Conservation (phyloP, 2,888 invertebrate genomes). For the Coenonympha arcania region DNA sequence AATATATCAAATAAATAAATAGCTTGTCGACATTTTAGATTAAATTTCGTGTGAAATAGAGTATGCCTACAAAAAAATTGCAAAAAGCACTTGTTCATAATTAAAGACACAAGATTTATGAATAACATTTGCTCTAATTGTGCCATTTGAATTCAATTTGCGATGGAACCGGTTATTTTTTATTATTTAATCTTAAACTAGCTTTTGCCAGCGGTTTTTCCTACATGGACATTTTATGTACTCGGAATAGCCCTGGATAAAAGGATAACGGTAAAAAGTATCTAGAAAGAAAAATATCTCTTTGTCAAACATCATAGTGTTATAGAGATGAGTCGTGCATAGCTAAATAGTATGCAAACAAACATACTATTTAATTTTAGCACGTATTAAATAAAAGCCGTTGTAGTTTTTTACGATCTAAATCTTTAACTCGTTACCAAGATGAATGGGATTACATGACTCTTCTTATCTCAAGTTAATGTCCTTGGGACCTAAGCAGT, state of each 20-base stretch:
- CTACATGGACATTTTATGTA: no score
- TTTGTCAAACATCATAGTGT: no score
- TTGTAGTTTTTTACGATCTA: constrained; percentile 10
- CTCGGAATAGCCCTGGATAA: no score
- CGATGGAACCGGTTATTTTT: constrained; percentile 12
- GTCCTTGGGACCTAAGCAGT: background rate
- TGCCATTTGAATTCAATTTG: constrained; percentile 20
- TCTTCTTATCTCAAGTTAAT: background rate
- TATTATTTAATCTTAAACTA: constrained; percentile 21
- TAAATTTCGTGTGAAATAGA: background rate
- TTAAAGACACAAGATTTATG: constrained; percentile 20
- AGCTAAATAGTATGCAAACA: no score
- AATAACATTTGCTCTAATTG: constrained; percentile 15
- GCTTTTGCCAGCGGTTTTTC: no score
- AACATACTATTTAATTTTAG: no score
- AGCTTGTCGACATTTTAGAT: background rate
- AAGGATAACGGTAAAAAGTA: no score
- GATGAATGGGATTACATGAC: constrained; percentile 7
- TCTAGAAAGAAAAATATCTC: no score
- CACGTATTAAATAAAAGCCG: constrained; percentile 18
- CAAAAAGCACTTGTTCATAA: constrained; percentile 14
- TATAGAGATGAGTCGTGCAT: no score
- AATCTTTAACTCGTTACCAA: constrained; percentile 10
- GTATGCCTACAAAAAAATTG: constrained; percentile 1
- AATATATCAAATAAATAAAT: background rate